A percentile compares a stretch with the other conserved stretches of the same genome.
Conservation (phyloP, 2,113 vertebrate genomes). For the Sprattus sprattus region DNA sequence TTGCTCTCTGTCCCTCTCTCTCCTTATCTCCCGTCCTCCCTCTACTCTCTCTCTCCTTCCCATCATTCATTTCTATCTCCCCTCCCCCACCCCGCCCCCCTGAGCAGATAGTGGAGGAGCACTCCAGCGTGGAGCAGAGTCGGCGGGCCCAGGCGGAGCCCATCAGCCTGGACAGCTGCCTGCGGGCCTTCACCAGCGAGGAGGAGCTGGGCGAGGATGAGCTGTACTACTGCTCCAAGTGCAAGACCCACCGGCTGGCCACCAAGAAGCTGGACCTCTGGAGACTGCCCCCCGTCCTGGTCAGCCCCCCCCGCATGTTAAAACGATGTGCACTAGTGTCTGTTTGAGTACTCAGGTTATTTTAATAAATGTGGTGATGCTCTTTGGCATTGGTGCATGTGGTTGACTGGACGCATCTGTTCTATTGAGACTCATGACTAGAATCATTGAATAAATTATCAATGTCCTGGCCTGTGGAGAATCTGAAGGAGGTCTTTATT, state of each 20-base stretch:
- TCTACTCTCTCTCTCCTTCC: background rate
- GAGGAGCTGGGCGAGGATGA: constrained; percentile 96
- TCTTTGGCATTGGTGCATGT: background rate
- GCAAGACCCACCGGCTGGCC: constrained; percentile 91
- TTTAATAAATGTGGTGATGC: background rate
- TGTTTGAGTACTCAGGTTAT: background rate
- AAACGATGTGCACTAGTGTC: background rate
- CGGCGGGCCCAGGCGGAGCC: constrained; percentile 91
- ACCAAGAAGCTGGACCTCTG: constrained; percentile 98
- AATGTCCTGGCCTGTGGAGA: background rate
- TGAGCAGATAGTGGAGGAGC: constrained; percentile 88
- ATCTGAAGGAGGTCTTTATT: background rate
- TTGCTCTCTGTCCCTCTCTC: background rate
- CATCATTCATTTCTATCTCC: background rate
- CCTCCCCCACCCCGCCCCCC: too few species aligned
- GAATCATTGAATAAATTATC: background rate
- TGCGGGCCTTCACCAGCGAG: constrained; percentile 93
- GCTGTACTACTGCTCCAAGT: constrained; percentile 99
- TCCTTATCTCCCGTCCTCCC: background rate
- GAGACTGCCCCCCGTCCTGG: constrained; percentile 95
- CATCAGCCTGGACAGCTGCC: constrained; percentile 94
- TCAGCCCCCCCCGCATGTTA: constrained; percentile 52
- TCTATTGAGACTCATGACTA: background rate
- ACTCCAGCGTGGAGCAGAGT: constrained; percentile 92
- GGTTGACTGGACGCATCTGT: background rate